Percentiles rank a stretch among this genome's conserved stretches.
Evolutionary conservation across 2,888 invertebrate genomes (phyloP).

Genomic region (Nephrotoma guestfalica): DNA sequence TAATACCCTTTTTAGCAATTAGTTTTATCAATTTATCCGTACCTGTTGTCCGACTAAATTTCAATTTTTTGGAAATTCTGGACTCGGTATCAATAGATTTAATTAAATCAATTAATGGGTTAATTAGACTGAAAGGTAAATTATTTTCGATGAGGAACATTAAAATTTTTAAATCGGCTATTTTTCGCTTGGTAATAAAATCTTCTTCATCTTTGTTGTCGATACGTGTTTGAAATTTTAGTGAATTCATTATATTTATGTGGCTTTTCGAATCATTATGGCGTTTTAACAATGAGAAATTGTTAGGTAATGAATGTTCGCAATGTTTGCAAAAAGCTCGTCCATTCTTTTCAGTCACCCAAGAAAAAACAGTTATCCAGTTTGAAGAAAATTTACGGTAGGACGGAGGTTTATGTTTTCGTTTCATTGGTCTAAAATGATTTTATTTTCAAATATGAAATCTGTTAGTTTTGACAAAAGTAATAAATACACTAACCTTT

Average conservation of each 20-base stretch:
- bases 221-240: neutral
- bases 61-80: conserved; percentile 2
- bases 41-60: neutral
- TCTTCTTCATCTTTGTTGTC: neutral
- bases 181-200: neutral
- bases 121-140: too few species aligned
- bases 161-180: neutral
- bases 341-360: neutral
- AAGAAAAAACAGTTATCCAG: neutral
- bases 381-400: neutral
- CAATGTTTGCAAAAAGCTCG: neutral
- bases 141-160: conserved; percentile 5
- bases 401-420: neutral
- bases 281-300: too few species aligned
- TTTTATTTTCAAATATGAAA: neutral
- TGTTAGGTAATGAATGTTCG: neutral
- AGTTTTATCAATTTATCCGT: neutral
- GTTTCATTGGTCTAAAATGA: neutral
- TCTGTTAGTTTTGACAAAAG: neutral
- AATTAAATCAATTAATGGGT: neutral
- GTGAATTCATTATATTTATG: neutral
- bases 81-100: neutral
- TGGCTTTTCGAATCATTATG: too few species aligned
- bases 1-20: neutral
- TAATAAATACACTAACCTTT: too few species aligned